Percentiles rank a stretch among this genome's conserved stretches.
Evolutionary conservation across 2,888 invertebrate genomes (phyloP).

Genomic region (Ectemnius cavifrons): DNA sequence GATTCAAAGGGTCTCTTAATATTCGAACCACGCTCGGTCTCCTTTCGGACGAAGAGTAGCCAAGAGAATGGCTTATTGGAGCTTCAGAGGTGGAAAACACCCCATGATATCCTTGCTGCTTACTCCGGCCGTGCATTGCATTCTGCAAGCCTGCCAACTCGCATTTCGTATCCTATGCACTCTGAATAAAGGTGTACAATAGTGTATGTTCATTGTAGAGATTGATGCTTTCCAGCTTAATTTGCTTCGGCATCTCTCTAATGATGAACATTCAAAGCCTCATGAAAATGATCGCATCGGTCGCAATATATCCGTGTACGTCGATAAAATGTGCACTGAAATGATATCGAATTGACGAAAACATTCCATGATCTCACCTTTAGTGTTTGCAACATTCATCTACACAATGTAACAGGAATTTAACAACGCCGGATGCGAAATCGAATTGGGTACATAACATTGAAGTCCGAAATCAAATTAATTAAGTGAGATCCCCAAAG

Average conservation of each 20-base stretch:
- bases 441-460: too few relatives aligned
- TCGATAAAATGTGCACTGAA: too few relatives aligned
- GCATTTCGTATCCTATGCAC: constrained; percentile 37
- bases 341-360: too few relatives aligned
- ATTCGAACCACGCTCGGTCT: constrained; percentile 49
- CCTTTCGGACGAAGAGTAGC: constrained; percentile 39
- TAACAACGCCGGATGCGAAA: too few relatives aligned
- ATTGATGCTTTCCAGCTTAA: constrained; percentile 47
- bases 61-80: constrained; percentile 45
- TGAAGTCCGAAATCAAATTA: too few relatives aligned
- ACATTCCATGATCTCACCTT: too few relatives aligned
- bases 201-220: constrained; percentile 12
- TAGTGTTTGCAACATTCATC: neutral
- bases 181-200: constrained; percentile 25
- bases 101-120: constrained; percentile 37
- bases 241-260: constrained; percentile 32
- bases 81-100: constrained; percentile 23
- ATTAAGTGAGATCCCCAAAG: too few relatives aligned
- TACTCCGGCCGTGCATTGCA: constrained; percentile 34
- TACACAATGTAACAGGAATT: too few relatives aligned
- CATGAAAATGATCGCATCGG: constrained; percentile 14
- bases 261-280: constrained; percentile 52
- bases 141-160: constrained; percentile 41
- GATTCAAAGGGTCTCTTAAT: constrained; percentile 55
- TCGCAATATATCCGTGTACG: too few relatives aligned